These are phyloP conservation scores for Spicauda simplicius DNA, from an alignment of 2,888 invertebrate species.

Conservation along the genomic window DNA sequence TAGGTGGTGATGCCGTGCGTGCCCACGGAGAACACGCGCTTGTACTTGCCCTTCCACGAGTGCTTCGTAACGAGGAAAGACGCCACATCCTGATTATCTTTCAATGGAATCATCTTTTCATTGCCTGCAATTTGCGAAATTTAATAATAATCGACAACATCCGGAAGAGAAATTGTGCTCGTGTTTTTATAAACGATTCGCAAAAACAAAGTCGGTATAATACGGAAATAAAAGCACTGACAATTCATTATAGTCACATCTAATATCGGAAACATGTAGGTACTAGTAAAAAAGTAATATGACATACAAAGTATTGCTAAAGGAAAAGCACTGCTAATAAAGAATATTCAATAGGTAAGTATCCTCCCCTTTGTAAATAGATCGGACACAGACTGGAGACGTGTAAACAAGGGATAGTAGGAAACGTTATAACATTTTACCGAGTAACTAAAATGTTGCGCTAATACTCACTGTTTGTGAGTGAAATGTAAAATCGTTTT, in stretches of 20 bases:
- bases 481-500: constrained; percentile 50
- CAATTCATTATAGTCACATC: neutral
- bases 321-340: neutral
- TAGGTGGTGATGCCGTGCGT: constrained; percentile 98
- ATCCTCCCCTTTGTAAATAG: constrained; percentile 82
- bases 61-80: constrained; percentile 99
- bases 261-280: constrained; percentile 23
- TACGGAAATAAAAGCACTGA: constrained; percentile 17
- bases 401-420: constrained; percentile 75
- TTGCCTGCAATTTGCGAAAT: constrained; percentile 62
- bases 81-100: constrained; percentile 97
- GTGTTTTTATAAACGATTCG: constrained; percentile 13
- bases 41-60: constrained; percentile 99
- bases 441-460: constrained; percentile 23
- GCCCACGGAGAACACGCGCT: constrained; percentile 98
- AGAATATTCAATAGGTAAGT: constrained; percentile 42
- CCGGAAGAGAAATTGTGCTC: constrained; percentile 13
- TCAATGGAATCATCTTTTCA: constrained; percentile 91
- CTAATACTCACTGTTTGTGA: constrained; percentile 65
- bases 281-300: constrained; percentile 9
- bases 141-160: constrained; percentile 21
- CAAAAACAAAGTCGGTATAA: constrained; percentile 26
- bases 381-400: constrained; percentile 66
- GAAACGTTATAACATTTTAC: constrained; percentile 49
- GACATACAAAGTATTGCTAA: constrained; percentile 3